phyloP scores from a whole-genome alignment of 2,113 vertebrate species.

The Centropus unirufus region DNA sequence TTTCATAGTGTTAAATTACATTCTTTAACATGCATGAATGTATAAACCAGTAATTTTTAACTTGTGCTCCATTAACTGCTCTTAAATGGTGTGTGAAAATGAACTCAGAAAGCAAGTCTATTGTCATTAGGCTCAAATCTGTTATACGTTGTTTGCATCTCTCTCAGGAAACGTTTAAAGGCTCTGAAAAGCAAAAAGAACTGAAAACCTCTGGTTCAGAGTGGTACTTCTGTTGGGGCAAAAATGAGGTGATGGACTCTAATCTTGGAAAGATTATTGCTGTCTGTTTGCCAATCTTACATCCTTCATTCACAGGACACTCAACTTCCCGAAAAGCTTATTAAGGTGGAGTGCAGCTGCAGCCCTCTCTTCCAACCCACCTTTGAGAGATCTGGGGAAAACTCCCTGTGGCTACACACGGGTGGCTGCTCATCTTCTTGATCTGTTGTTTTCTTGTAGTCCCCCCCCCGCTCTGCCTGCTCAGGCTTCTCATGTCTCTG shows the following conservation, averaged over 20 bases:
- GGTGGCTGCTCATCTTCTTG: not conserved
- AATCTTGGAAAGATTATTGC: not conserved
- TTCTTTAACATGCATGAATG: not conserved
- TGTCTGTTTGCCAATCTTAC: not conserved
- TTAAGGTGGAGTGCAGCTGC: not conserved
- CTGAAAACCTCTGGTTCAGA: not conserved
- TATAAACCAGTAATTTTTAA: not conserved
- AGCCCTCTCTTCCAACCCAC: not conserved
- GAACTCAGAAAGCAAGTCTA: not conserved
- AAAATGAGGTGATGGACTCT: not conserved
- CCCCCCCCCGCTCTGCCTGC: not conserved
- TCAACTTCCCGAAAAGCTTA: not conserved
- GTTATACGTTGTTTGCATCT: not conserved
- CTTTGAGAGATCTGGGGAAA: not conserved
- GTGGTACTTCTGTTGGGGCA: not conserved
- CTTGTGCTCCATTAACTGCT: not conserved
- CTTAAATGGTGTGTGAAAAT: not conserved
- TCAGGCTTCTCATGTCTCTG: not conserved
- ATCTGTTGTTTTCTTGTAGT: not conserved
- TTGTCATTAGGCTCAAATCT: not conserved
- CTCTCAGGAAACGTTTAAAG: not conserved
- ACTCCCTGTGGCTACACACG: not conserved
- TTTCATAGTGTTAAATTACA: not conserved
- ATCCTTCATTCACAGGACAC: not conserved
- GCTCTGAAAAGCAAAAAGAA: not conserved